These are phyloP conservation scores for Sphaeridia pumilis DNA, from an alignment of 2,888 invertebrate genomes.

Conservation along the genomic window DNA sequence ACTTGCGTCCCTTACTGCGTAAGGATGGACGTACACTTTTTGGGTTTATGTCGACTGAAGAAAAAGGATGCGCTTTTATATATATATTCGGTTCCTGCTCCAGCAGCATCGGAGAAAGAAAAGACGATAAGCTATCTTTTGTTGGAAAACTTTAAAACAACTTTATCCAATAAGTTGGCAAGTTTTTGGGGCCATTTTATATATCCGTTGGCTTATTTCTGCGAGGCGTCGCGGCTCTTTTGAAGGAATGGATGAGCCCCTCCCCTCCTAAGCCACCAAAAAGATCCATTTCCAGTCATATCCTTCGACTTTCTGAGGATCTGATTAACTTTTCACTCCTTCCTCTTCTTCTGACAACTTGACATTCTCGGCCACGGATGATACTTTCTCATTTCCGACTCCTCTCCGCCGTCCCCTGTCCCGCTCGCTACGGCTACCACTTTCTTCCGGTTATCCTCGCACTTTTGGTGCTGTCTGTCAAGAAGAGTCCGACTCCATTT, in stretches of 20 bases:
- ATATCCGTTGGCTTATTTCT: not conserved
- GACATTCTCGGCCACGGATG: not conserved
- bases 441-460: not conserved
- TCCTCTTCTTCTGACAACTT: not conserved
- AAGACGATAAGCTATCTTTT: not conserved
- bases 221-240: too few relatives aligned
- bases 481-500: too few relatives aligned
- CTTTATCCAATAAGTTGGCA: not conserved
- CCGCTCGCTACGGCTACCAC: not conserved
- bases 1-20: too few relatives aligned
- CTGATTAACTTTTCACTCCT: constrained; percentile 3
- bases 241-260: too few relatives aligned
- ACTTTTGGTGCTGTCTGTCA: too few relatives aligned
- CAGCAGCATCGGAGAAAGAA: too few relatives aligned
- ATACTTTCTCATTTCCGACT: not conserved
- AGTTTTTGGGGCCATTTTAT: not conserved
- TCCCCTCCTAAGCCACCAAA: too few relatives aligned
- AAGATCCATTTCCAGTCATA: not conserved
- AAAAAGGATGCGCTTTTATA: too few relatives aligned
- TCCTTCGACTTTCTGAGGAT: not conserved
- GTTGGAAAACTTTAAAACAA: not conserved
- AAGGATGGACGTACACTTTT: too few relatives aligned
- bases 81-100: too few relatives aligned
- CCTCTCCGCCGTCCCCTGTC: not conserved
- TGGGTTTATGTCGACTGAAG: too few relatives aligned